Evolutionary conservation across 2,797 vertebrate genomes (phyloP).

Genomic region (Tiaroga cobitis): DNA sequence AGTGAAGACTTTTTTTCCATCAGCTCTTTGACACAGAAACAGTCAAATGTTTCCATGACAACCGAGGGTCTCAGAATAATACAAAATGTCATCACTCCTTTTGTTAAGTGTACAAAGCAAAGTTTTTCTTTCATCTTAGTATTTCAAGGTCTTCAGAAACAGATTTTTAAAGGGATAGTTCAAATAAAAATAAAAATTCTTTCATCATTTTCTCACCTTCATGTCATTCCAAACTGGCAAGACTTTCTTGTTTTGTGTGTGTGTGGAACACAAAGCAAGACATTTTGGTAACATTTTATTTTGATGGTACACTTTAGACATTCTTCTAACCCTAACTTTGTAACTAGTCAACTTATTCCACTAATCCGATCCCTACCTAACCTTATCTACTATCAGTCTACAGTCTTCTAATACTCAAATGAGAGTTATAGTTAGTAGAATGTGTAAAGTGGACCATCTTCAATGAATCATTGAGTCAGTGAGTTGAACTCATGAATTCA

Average conservation of each 20-base stretch:
- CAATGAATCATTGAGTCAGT: neutral
- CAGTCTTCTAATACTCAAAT: too few species aligned
- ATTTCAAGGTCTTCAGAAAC: neutral
- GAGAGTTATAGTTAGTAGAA: too few species aligned
- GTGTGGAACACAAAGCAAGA: neutral
- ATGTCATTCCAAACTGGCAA: neutral
- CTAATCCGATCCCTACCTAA: too few species aligned
- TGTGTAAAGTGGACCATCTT: neutral
- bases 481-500: neutral
- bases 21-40: constrained; percentile 15
- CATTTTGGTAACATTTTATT: neutral
- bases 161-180: neutral
- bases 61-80: neutral
- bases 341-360: too few species aligned
- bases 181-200: neutral
- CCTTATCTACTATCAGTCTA: too few species aligned
- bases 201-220: neutral
- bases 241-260: neutral
- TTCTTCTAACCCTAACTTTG: too few species aligned
- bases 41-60: neutral
- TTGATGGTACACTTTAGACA: too few species aligned
- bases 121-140: neutral
- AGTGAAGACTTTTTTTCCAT: constrained; percentile 36
- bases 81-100: neutral
- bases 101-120: neutral